Percentiles rank a stretch among this genome's conserved stretches.
Evolutionary conservation across 2,888 invertebrate genomes (phyloP).

Genomic region (Apoda limacodes): DNA sequence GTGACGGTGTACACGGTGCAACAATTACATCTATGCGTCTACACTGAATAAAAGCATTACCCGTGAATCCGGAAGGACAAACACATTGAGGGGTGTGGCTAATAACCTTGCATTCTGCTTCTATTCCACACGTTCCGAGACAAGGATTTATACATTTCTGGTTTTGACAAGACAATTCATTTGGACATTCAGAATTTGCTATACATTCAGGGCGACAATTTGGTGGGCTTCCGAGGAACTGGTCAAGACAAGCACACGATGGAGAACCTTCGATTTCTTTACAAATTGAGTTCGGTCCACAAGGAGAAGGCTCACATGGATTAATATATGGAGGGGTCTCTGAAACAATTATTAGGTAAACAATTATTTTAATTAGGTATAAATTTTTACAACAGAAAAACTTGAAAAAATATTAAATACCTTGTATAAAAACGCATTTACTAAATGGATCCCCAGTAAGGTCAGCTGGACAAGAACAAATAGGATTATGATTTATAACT

Average conservation of each 20-base stretch:
- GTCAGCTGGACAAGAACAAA: conserved; percentile 74
- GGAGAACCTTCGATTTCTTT: conserved; percentile 71
- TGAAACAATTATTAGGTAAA: conserved; percentile 24
- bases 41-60: conserved; percentile 74
- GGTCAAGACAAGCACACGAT: conserved; percentile 79
- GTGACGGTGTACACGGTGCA: conserved; percentile 76
- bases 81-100: conserved; percentile 82
- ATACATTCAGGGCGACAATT: conserved; percentile 81
- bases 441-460: conserved; percentile 80
- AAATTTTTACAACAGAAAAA: conserved; percentile 4
- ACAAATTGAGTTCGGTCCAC: conserved; percentile 79
- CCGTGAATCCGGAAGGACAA: conserved; percentile 73
- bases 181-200: conserved; percentile 78
- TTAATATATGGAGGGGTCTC: conserved; percentile 49
- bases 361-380: conserved; percentile 2
- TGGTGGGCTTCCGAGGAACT: conserved; percentile 77
- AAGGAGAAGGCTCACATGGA: conserved; percentile 81
- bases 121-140: conserved; percentile 77
- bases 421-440: conserved; percentile 72
- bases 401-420: conserved; percentile 48
- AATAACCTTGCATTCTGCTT: conserved; percentile 78
- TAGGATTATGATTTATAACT: conserved; percentile 81
- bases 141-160: conserved; percentile 82
- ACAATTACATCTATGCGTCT: conserved; percentile 52
- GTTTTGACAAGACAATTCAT: conserved; percentile 77